A percentile compares a stretch with the other conserved stretches of the same genome.
Conservation (phyloP, 2,113 vertebrate genomes). For the Proteles cristata region DNA sequence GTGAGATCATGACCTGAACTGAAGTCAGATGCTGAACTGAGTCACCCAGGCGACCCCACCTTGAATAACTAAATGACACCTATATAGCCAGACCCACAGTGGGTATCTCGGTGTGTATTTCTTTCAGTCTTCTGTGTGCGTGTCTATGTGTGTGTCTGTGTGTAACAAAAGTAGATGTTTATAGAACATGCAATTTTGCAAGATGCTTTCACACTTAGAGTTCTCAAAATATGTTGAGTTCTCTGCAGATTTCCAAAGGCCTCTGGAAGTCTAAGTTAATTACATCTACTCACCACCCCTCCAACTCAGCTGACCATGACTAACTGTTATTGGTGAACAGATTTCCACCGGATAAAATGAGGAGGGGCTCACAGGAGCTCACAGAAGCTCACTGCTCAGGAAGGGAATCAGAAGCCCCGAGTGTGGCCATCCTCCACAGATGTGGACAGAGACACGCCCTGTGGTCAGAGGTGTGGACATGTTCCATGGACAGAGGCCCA, state of each 20-base stretch:
- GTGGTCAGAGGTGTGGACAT: not conserved
- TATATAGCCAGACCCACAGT: not conserved
- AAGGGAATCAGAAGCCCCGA: not conserved
- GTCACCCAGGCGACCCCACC: no score
- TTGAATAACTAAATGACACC: not conserved
- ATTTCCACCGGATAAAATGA: not conserved
- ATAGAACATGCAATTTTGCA: not conserved
- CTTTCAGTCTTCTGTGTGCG: not conserved
- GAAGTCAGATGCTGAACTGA: no score
- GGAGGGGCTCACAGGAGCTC: not conserved
- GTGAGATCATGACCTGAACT: no score
- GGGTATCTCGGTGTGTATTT: not conserved
- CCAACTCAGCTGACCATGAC: not conserved
- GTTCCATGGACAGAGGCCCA: not conserved
- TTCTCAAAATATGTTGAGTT: not conserved
- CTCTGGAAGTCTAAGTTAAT: not conserved
- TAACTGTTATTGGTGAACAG: not conserved
- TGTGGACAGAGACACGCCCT: not conserved
- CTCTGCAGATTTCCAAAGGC: not conserved
- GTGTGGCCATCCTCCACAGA: fast-evolving
- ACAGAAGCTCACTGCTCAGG: not conserved
- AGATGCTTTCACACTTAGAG: not conserved
- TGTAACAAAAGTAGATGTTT: not conserved
- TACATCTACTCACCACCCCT: not conserved
- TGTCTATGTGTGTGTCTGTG: not conserved